Evolutionary conservation across 2,113 vertebrate species (phyloP).

Genomic region (Clarias gariepinus): DNA sequence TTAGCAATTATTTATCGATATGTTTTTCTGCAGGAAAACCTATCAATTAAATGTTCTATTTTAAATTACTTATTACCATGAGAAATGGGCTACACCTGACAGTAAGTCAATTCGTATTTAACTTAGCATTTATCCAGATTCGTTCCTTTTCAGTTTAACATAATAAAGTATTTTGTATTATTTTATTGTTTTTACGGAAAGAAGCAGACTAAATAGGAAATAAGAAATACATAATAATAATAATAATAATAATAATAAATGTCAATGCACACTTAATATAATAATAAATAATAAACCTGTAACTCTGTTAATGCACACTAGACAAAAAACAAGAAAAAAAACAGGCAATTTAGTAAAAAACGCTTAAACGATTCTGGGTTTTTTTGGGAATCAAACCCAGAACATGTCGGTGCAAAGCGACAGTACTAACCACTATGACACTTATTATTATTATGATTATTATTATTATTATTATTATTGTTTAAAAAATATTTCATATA

Average conservation of each 20-base stretch:
- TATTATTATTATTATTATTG: no score
- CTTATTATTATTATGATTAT: no score
- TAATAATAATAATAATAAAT: no score
- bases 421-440: no score
- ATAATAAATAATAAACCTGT: background rate
- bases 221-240: no score
- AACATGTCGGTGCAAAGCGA: no score
- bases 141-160: background rate
- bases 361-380: no score
- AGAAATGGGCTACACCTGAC: background rate
- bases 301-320: background rate
- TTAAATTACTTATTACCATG: background rate
- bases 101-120: background rate
- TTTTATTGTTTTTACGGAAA: background rate
- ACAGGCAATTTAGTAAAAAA: no score
- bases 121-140: background rate
- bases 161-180: background rate
- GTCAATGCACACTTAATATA: no score
- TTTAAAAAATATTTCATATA: no score
- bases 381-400: no score
- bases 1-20: background rate
- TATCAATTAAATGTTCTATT: background rate
- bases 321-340: background rate
- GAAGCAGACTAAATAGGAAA: background rate
- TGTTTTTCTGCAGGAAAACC: background rate